Evolutionary conservation across 37 sponge, comb jelly and placozoan species (phyloP), one percentile per base, ranked within the genome.

Genomic region (Theonella swinhoei): DNA sequence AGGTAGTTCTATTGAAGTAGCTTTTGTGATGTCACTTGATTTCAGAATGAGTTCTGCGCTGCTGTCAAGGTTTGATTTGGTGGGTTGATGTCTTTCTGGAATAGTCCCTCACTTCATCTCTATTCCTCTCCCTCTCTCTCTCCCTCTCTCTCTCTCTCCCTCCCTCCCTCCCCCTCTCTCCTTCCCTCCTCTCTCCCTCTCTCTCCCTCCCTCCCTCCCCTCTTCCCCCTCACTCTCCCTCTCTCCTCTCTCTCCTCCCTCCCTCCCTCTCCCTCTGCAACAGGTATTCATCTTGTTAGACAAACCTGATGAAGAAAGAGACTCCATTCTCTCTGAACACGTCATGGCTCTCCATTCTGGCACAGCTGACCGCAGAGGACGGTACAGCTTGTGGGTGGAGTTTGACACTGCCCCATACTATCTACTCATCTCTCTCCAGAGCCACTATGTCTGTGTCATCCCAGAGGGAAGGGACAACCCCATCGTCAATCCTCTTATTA

Each of bases 231-330:
- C 33, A 5, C 69, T 29, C 69, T 28, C 33, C 4, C 33, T 1
- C 33, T 29, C 9, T 5, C 64, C 8, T 7, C 9, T 28, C 64
- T 7, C 9, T 28, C 64, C 8, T 5, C 64, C 64, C 8, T 63
- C 64, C 64, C 64, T 63, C 64, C 8, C 64, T 5, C 4, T 38
- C 38, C 31, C 33, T 69, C 42, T 60, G 0, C 54, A 23, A n/a
- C 66, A 84, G 80, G 79, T 97, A 4, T 98, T 98, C 77, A 96
- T 98, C 28, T 82, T 98, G 38, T 82, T 98, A 58, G 99, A 98
- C 80, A 91, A 86, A 43, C 99, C 96, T n/a, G 96, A 98, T 88
- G 91, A 95, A 77, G 97, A 96, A 74, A 84, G 88, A 80, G 99
- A 98, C 87, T 81, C 64, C 24, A 70, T 89, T 60, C 87, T 98